Conservation (phyloP, 2,113 vertebrate genomes). For the Dasyprocta punctata region DNA sequence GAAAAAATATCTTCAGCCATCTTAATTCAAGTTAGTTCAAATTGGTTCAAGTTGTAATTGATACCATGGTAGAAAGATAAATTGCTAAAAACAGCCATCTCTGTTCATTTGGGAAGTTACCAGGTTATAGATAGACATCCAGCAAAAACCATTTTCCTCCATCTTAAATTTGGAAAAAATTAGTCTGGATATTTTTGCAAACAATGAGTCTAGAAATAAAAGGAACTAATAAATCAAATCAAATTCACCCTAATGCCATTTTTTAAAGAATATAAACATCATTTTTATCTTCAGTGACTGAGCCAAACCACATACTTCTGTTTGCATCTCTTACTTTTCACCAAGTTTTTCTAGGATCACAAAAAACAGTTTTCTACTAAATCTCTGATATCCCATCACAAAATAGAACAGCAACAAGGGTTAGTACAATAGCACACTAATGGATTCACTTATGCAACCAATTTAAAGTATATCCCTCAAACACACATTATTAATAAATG, state of each 20-base stretch:
- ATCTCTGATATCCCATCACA: not conserved
- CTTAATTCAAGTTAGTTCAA: not conserved
- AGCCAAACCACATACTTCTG: not conserved
- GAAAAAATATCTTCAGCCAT: not conserved
- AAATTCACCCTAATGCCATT: not conserved
- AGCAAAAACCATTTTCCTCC: constrained; percentile 5
- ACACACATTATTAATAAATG: not conserved
- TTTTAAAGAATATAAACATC: not conserved
- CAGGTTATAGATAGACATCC: not conserved
- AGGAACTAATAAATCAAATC: not conserved
- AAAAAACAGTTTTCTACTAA: constrained; percentile 10
- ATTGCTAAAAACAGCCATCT: not conserved
- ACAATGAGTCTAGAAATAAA: not conserved
- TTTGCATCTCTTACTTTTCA: not conserved
- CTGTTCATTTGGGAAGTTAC: not conserved
- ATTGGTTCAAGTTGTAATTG: not conserved
- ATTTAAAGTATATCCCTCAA: not conserved
- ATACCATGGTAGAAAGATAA: not conserved
- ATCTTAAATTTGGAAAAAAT: not conserved
- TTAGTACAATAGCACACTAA: not conserved
- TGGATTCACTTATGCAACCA: not conserved
- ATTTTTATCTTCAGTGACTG: not conserved
- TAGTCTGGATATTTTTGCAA: not conserved
- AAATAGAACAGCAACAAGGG: not conserved
- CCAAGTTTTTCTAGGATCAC: not conserved